Percentiles rank a stretch among this genome's conserved stretches.
Evolutionary conservation across 2,797 vertebrate species (phyloP).

Genomic region (Catostomus latipinnis): DNA sequence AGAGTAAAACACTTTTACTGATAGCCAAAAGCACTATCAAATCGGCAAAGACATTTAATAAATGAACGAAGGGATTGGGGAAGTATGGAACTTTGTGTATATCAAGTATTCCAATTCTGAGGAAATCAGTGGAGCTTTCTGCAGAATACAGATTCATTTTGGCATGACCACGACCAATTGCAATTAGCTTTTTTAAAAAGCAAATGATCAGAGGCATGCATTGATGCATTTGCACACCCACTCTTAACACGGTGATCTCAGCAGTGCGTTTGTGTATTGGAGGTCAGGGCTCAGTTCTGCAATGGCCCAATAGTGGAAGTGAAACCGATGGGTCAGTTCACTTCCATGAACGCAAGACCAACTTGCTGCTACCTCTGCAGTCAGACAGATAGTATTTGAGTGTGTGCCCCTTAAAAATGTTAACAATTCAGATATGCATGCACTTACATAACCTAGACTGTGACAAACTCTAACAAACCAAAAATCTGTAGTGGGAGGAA

Average conservation of each 20-base stretch:
- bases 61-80: no score
- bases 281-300: conserved; percentile 39
- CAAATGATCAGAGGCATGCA: not conserved
- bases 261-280: conserved; percentile 30
- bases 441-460: conserved; percentile 16
- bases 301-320: conserved; percentile 53
- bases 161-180: not conserved
- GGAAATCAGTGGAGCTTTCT: no score
- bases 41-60: no score
- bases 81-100: no score
- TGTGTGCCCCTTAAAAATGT: conserved; percentile 17
- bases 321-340: conserved; percentile 53
- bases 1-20: no score
- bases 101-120: no score
- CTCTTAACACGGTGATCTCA: conserved; percentile 21
- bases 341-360: conserved; percentile 35
- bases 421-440: conserved; percentile 33
- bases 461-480: conserved; percentile 31
- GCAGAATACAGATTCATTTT: no score
- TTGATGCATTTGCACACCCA: not conserved
- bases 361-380: conserved; percentile 16
- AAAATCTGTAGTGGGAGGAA: conserved; percentile 15
- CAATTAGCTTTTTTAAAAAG: not conserved
- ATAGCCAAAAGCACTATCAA: no score
- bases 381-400: not conserved